Base-by-base conservation (phyloP, 2,797 vertebrate genomes). In the Takifugu ocellatus region DNA sequence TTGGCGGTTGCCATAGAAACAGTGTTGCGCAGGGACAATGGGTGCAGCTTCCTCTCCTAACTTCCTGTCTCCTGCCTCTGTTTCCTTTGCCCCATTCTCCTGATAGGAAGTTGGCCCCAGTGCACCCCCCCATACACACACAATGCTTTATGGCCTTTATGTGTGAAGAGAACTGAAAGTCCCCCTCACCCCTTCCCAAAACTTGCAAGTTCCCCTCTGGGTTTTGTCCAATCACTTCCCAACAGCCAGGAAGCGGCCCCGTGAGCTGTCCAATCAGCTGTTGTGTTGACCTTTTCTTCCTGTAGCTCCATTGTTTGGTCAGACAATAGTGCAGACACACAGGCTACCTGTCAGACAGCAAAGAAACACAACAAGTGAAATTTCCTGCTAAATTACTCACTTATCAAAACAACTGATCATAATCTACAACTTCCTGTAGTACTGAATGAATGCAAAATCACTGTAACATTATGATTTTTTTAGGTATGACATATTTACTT, bases 11-110 rank as follows among this genome's bases (percentile, higher is more conserved):
- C 88, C 70, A 86, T 81, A 74, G 91, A 53, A 88, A 92, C 85
- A 74, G 77, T 90, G 89, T 90, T 91, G 87, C 90, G 81, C 87
- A 87, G 83, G 89, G 87, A 92, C 90, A 91, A 91, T 91, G 94
- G 94, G 94, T 68, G 94, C 88, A 93, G 93, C 91, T 95, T 95
- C 94, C 94, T 94, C 84, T 90, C 90, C 89, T 88, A 91, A 65
- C 90, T 94, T 95, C 94, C 94, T 92, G 91, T 92, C 93, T 93
- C 94, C 92, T 93, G 88, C 88, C 85, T 91, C 81, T 86, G 87
- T 92, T 94, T 94, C 94, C 94, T 92, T 87, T 89, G 85, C 87
- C 88, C 91, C 84, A 89, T 92, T 93, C 93, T 92, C 81, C 89
- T 72, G 76, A 89, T 91, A 92, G 92, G 93, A 93, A 91, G 88